Conservation (phyloP, 2,797 vertebrate species). For the Coregonus ussuriensis region DNA sequence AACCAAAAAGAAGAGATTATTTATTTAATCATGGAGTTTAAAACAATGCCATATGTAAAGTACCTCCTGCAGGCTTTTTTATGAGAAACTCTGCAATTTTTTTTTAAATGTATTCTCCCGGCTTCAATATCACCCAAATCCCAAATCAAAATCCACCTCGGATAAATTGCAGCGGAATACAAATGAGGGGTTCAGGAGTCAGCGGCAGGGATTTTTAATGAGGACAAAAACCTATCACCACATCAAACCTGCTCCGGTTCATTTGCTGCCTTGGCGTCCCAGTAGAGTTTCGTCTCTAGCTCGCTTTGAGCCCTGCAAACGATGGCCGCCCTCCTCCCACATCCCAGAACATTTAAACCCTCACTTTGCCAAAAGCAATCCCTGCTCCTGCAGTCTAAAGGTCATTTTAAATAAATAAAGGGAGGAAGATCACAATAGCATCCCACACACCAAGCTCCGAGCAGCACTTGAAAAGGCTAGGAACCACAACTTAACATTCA, state of each 20-base stretch:
- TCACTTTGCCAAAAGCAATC: slow-evolving; percentile 70
- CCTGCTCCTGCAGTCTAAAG: slow-evolving; percentile 66
- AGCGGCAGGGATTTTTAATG: slow-evolving; percentile 77
- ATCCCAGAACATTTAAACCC: slow-evolving; percentile 70
- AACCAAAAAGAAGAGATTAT: neutral
- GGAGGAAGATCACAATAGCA: slow-evolving; percentile 63
- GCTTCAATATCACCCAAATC: slow-evolving; percentile 66
- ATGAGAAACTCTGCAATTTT: neutral
- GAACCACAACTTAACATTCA: slow-evolving; percentile 66
- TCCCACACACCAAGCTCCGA: slow-evolving; percentile 61
- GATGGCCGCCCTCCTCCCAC: slow-evolving; percentile 54
- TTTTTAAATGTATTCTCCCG: slow-evolving; percentile 41
- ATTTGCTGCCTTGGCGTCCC: slow-evolving; percentile 70
- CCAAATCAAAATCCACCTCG: slow-evolving; percentile 67
- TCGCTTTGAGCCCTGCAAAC: slow-evolving; percentile 66
- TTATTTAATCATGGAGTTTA: slow-evolving; percentile 46
- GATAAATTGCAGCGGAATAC: slow-evolving; percentile 70
- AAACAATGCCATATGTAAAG: slow-evolving; percentile 51
- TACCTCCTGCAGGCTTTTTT: slow-evolving; percentile 56
- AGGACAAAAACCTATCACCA: slow-evolving; percentile 75
- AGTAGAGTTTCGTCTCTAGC: slow-evolving; percentile 50
- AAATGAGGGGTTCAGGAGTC: slow-evolving; percentile 68
- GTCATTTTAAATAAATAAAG: slow-evolving; percentile 78
- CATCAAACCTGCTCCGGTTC: slow-evolving; percentile 76
- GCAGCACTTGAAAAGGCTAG: slow-evolving; percentile 64